phyloP scores from a whole-genome alignment of 2,888 invertebrate genomes.

The Lochmaea crataegi region DNA sequence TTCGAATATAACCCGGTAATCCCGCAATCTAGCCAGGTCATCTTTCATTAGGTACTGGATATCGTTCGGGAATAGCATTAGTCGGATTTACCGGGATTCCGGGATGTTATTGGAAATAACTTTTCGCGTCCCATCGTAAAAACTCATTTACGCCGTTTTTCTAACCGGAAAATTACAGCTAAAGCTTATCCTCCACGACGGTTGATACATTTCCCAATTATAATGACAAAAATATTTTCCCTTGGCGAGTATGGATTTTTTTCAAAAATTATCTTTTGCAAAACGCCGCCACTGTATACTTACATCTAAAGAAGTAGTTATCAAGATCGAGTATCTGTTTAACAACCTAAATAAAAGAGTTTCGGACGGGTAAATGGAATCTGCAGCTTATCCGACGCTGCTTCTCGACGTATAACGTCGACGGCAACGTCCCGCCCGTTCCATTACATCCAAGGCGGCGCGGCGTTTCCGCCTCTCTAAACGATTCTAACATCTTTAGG shows the following conservation, averaged over 20 bases:
- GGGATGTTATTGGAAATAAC: constrained; percentile 44
- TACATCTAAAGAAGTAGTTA: constrained; percentile 41
- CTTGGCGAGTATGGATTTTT: not conserved
- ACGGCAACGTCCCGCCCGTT: constrained; percentile 53
- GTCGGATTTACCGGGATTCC: constrained; percentile 43
- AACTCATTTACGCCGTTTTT: constrained; percentile 16
- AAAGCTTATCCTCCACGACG: too few relatives aligned
- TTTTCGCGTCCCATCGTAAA: constrained; percentile 29
- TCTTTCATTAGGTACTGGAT: constrained; percentile 57
- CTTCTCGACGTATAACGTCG: constrained; percentile 30
- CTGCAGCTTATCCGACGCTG: constrained; percentile 58
- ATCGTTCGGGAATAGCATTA: constrained; percentile 51
- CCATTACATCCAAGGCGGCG: constrained; percentile 52
- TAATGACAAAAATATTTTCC: too few relatives aligned
- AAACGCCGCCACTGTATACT: constrained; percentile 35
- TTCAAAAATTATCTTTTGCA: not conserved
- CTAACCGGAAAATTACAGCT: too few relatives aligned
- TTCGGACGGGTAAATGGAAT: constrained; percentile 65
- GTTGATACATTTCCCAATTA: too few relatives aligned
- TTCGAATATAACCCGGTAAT: constrained; percentile 56
- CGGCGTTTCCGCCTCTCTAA: constrained; percentile 56
- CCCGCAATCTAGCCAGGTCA: constrained; percentile 61
- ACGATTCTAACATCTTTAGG: constrained; percentile 61
- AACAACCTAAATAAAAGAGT: constrained; percentile 65
- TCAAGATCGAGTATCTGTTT: constrained; percentile 60